phyloP scores from a whole-genome alignment of 92 coral and sea anemone species.

The Hydrozoanthus gracilis region DNA sequence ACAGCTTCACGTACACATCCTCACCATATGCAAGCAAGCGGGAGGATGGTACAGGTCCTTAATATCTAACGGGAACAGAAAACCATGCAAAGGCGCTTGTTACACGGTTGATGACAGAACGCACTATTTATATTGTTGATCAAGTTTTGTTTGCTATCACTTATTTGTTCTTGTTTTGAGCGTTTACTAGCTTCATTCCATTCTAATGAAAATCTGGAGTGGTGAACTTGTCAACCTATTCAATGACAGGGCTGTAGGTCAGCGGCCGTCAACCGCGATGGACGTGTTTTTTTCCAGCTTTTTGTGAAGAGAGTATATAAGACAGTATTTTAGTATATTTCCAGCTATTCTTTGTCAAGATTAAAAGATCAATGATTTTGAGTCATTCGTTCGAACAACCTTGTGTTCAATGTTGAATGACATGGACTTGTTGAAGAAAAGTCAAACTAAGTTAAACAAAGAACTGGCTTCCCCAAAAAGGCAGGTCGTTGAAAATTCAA shows the following conservation, averaged over 20 bases:
- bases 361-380: slow-evolving; percentile 9
- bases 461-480: slow-evolving; percentile 21
- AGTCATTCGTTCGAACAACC: slow-evolving; percentile 6
- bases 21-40: neutral
- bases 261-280: neutral
- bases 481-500: slow-evolving; percentile 12
- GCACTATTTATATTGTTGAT: neutral
- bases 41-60: neutral
- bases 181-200: slow-evolving; percentile 22
- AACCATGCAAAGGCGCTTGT: slow-evolving; percentile 14
- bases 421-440: slow-evolving; percentile 19
- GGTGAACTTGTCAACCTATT: slow-evolving; percentile 1
- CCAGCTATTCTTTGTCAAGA: slow-evolving; percentile 1
- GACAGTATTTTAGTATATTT: slow-evolving; percentile 1
- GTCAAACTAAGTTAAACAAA: neutral
- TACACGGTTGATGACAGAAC: neutral
- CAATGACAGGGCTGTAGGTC: neutral
- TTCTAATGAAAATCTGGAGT: slow-evolving; percentile 12
- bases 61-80: neutral
- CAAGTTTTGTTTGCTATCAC: neutral
- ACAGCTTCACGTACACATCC: slow-evolving; percentile 13
- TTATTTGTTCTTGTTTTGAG: neutral
- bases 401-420: neutral
- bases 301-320: neutral
- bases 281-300: neutral